A percentile compares a stretch with the other conserved stretches of the same genome.
Conservation (phyloP, 2,888 invertebrate genomes). For the Pristionchus arcanus region DNA sequence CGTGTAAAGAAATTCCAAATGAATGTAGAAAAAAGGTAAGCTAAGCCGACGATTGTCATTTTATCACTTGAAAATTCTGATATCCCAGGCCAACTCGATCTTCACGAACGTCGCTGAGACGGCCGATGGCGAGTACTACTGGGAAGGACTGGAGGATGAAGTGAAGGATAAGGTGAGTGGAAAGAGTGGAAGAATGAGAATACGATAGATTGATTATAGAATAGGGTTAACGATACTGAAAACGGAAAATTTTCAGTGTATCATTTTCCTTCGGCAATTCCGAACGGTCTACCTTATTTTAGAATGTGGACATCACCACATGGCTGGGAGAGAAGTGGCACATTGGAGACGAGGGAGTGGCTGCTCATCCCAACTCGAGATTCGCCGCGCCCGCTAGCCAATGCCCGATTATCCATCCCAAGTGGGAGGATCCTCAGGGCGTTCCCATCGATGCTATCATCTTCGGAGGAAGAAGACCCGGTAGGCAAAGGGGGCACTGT, state of each 20-base stretch:
- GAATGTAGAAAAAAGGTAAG: no score
- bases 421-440: constrained; percentile 86
- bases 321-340: constrained; percentile 65
- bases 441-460: constrained; percentile 96
- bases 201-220: no score
- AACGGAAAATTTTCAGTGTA: no score
- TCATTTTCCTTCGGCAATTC: no score
- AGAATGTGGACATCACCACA: constrained; percentile 58
- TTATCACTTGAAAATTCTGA: no score
- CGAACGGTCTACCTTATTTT: constrained; percentile 48
- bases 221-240: no score
- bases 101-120: constrained; percentile 97
- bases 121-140: constrained; percentile 94
- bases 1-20: no score
- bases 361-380: constrained; percentile 97
- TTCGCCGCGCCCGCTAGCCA: constrained; percentile 96
- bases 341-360: constrained; percentile 75
- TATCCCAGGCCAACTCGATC: constrained; percentile 88
- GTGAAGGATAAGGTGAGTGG: constrained; percentile 11
- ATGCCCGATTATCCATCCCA: no score
- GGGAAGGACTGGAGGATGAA: constrained; percentile 95
- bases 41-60: no score
- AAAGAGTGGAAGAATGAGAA: no score
- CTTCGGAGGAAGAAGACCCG: constrained; percentile 94
- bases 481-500: no score